phyloP scores from a whole-genome alignment of 2,113 vertebrate species.

The Chamaetylas fuelleborni region DNA sequence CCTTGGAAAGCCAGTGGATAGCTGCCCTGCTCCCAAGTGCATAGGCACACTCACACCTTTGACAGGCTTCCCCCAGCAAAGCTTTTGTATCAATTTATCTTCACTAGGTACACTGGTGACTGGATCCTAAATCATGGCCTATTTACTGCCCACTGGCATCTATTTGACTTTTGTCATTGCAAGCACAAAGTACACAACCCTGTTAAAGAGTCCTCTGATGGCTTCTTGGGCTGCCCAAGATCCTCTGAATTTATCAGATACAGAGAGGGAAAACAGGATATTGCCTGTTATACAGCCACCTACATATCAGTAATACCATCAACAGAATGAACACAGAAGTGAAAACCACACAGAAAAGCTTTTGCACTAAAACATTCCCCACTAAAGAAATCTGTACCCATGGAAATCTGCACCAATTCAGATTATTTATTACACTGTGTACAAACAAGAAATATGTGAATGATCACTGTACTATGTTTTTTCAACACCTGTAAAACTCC shows the following conservation, averaged over 20 bases:
- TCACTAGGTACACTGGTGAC: background rate
- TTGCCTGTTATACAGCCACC: background rate
- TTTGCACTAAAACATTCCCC: background rate
- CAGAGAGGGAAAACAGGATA: background rate
- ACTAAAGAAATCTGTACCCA: background rate
- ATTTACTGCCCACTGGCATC: background rate
- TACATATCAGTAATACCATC: background rate
- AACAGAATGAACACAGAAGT: background rate
- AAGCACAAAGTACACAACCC: background rate
- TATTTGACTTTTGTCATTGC: background rate
- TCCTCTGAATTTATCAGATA: background rate
- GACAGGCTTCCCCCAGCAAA: background rate
- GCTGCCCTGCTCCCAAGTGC: background rate
- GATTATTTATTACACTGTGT: background rate
- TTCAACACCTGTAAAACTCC: background rate
- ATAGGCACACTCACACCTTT: background rate
- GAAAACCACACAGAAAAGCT: background rate
- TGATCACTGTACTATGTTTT: fast-evolving
- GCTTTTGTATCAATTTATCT: background rate
- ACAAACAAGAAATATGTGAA: background rate
- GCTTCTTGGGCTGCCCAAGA: background rate
- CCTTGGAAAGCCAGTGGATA: background rate
- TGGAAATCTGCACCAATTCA: background rate
- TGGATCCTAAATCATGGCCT: background rate
- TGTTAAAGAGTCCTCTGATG: background rate